These are phyloP conservation scores for Raillietiella orientalis DNA, from an alignment of 2,888 invertebrate genomes.

Conservation along the genomic window DNA sequence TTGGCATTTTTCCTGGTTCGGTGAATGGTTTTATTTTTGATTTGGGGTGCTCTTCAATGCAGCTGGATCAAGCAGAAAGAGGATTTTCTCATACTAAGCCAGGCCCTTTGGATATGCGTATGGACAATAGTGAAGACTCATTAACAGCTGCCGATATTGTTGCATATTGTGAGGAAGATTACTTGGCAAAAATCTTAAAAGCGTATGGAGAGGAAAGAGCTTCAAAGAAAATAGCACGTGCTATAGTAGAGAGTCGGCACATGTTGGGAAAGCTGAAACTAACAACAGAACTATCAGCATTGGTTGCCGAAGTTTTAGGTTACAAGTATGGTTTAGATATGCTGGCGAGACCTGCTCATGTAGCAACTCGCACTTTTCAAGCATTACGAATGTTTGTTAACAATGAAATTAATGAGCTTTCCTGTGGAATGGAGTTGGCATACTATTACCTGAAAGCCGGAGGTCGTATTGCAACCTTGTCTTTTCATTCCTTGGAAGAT, in stretches of 20 bases:
- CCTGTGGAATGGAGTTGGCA: conserved; percentile 49
- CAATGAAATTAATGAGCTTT: conserved; percentile 78
- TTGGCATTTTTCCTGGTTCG: conserved; percentile 22
- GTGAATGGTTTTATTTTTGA: conserved; percentile 71
- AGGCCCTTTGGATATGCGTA: conserved; percentile 79
- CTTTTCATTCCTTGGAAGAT: conserved; percentile 81
- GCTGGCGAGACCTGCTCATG: conserved; percentile 35
- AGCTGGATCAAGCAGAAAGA: conserved; percentile 41
- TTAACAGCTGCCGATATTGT: conserved; percentile 64
- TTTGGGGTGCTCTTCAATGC: conserved; percentile 85
- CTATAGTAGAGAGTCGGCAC: conserved; percentile 48
- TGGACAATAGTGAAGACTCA: conserved; percentile 42
- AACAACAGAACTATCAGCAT: conserved; percentile 42
- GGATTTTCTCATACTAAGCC: conserved; percentile 59
- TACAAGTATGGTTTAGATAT: conserved; percentile 24
- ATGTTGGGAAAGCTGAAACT: conserved; percentile 38
- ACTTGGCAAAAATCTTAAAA: conserved; percentile 51
- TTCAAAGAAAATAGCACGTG: conserved; percentile 52
- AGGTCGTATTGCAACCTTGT: conserved; percentile 44
- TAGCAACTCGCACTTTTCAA: conserved; percentile 72
- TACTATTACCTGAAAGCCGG: conserved; percentile 34
- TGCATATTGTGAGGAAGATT: conserved; percentile 36
- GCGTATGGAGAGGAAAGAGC: conserved; percentile 67
- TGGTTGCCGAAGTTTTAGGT: conserved; percentile 27
- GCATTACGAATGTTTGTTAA: conserved; percentile 82